Evolutionary conservation across 2,797 vertebrate species (phyloP), one percentile per base, ranked within the genome.

Genomic region (Protonibea diacanthus): DNA sequence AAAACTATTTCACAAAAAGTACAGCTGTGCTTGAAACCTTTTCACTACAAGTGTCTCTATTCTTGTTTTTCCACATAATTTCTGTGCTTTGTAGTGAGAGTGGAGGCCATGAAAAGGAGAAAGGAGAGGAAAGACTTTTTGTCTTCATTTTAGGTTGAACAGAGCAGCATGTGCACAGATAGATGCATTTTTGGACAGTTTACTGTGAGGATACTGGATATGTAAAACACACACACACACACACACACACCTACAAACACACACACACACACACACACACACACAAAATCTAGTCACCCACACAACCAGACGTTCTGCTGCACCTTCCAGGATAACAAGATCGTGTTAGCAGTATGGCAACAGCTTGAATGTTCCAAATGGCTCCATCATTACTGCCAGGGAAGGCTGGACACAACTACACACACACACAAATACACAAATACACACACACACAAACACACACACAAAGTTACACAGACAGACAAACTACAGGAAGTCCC

Each of bases 311-410:
- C 83, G 84, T 88, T 92, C 51, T 78, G 84, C 78, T 80, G 73
- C 92, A 95, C 89, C 92, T 91, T 92, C 84, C 83, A 86, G 89
- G 80, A 87, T 90, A 94, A 93, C 90, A 89, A 91, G 90, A 94
- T 94, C 90, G 83, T 91, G 86, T 93, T 94, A 93, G 87, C 90
- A 88, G 90, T 90, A 93, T 91, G 89, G 91, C 91, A 95, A 94
- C 94, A 93, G 92, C 91, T 93, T 94, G 91, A 89, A 88, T 85
- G 84, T 85, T 88, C 89, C 89, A 89, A 91, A 87, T 82, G 80
- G 89, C 86, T 85, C 76, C 73, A 73, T 89, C 84, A 85, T 91
- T 83, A 91, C 82, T 88, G 89, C 89, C 92, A 93, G 79, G 49
- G 82, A 88, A 71, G 84, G 53, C 88, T 83, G 71, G 59, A 86